Evolutionary conservation across 2,797 vertebrate species (phyloP).

Genomic region (Enteromius paludinosus): DNA sequence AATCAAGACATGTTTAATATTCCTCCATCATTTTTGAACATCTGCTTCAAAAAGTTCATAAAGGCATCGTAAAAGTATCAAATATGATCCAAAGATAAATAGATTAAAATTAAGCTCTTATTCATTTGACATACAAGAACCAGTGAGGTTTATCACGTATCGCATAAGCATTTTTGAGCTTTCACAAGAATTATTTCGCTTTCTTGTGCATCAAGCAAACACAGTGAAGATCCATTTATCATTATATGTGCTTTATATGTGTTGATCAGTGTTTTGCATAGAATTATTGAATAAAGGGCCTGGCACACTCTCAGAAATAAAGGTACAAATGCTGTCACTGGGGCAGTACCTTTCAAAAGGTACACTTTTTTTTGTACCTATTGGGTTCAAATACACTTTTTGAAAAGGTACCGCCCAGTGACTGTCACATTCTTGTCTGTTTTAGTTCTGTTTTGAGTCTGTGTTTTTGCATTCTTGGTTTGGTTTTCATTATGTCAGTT

Average conservation of each 20-base stretch:
- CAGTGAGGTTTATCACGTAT: background rate
- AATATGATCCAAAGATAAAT: background rate
- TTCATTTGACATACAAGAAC: background rate
- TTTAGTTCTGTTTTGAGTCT: too few relatives aligned
- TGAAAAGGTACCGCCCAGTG: too few relatives aligned
- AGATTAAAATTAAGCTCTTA: background rate
- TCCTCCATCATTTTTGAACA: background rate
- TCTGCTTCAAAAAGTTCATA: background rate
- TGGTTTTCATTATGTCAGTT: too few relatives aligned
- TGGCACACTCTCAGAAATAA: too few relatives aligned
- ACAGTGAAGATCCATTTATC: background rate
- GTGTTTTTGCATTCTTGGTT: too few relatives aligned
- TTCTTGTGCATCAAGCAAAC: background rate
- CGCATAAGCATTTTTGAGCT: background rate
- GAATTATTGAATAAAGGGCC: background rate
- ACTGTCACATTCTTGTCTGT: too few relatives aligned
- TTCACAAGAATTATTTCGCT: background rate
- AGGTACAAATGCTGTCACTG: too few relatives aligned
- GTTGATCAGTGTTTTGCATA: background rate
- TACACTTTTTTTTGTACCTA: too few relatives aligned
- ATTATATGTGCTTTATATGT: background rate
- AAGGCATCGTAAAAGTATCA: background rate
- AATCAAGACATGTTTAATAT: background rate
- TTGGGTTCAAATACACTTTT: too few relatives aligned
- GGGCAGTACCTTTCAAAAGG: too few relatives aligned